Evolutionary conservation across 2,113 vertebrate genomes (phyloP).

Genomic region (Coracopsis vasa): DNA sequence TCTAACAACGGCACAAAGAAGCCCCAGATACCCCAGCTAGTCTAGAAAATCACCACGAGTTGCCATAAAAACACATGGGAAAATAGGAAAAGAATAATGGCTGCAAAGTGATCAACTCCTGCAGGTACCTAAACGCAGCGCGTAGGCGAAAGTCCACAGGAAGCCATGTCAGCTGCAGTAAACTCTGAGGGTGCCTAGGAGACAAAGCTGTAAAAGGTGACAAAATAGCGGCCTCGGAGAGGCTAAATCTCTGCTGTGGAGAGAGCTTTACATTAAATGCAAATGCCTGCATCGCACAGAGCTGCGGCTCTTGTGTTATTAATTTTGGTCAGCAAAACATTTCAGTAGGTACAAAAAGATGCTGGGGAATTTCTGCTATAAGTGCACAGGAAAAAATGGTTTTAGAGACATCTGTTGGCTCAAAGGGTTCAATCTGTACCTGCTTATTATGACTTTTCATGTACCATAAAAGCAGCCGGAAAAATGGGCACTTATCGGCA

Average conservation of each 20-base stretch:
- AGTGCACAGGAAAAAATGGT: not conserved
- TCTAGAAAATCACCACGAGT: conserved; percentile 52
- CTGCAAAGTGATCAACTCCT: conserved; percentile 10
- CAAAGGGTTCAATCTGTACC: not conserved
- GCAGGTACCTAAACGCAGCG: conserved; percentile 27
- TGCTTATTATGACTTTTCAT: not conserved
- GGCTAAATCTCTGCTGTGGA: not conserved
- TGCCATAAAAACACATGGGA: conserved; percentile 63
- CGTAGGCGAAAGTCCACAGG: conserved; percentile 9
- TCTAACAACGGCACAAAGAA: conserved; percentile 58
- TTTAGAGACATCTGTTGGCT: not conserved
- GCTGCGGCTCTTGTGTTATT: not conserved
- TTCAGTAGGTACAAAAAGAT: not conserved
- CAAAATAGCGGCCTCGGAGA: not conserved
- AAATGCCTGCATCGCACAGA: not conserved
- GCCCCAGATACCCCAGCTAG: conserved; percentile 35
- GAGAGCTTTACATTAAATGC: not conserved
- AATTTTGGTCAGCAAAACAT: not conserved
- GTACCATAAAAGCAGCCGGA: not conserved
- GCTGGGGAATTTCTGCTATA: not conserved
- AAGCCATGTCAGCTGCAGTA: conserved; percentile 45
- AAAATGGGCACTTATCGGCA: not conserved
- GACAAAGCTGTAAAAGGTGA: conserved; percentile 41
- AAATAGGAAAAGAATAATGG: conserved; percentile 48
- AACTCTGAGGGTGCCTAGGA: conserved; percentile 42